Percentiles rank a stretch among this genome's conserved stretches.
Conservation (phyloP, 2,797 vertebrate genomes). For the Paedocypris micromegethes region DNA sequence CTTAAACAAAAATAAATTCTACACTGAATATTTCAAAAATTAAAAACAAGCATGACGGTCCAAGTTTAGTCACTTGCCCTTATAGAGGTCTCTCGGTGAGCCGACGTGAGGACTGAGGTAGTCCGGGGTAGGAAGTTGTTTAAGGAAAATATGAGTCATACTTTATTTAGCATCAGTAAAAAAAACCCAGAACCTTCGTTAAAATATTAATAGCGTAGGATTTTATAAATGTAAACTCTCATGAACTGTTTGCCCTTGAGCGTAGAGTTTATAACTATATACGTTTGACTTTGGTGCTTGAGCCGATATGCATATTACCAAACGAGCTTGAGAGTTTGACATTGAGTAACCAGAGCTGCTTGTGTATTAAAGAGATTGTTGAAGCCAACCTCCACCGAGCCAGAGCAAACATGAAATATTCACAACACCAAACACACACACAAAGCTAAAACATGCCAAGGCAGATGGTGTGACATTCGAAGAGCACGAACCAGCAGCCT, state of each 20-base stretch:
- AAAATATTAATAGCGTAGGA: conserved; percentile 13
- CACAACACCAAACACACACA: conserved; percentile 38
- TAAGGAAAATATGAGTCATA: conserved; percentile 28
- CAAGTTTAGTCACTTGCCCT: background rate
- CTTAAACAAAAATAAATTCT: too few relatives aligned
- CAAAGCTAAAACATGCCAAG: conserved; percentile 49
- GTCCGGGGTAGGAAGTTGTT: background rate
- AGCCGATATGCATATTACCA: background rate
- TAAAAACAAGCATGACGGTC: background rate
- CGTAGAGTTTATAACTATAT: background rate
- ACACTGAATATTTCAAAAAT: too few relatives aligned
- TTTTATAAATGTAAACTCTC: conserved; percentile 12
- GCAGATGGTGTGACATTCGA: conserved; percentile 67
- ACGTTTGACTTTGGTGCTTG: background rate
- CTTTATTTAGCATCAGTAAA: conserved; percentile 10
- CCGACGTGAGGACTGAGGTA: conserved; percentile 1
- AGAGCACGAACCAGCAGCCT: conserved; percentile 48
- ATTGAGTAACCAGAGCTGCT: conserved; percentile 15
- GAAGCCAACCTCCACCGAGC: conserved; percentile 28
- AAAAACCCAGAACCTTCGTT: conserved; percentile 1
- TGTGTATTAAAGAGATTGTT: conserved; percentile 23
- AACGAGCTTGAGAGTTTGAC: conserved; percentile 16
- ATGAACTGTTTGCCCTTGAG: background rate
- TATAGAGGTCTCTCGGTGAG: background rate
- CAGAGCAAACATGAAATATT: conserved; percentile 43